Evolutionary conservation across 2,113 vertebrate species (phyloP).

Genomic region (Melanerpes aurifrons): DNA sequence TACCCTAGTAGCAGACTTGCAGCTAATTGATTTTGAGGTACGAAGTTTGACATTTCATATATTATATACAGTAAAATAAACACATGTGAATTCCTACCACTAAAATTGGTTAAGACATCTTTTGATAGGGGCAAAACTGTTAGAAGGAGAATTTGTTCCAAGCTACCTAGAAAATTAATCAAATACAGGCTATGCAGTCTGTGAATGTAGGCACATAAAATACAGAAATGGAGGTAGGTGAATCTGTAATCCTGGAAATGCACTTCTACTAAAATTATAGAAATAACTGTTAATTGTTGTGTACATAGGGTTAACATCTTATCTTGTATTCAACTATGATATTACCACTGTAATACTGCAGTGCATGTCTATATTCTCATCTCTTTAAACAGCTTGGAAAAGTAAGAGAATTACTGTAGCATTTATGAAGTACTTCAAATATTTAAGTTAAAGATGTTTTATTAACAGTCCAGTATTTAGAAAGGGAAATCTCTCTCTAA

Average conservation of each 20-base stretch:
- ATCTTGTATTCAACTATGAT: no score
- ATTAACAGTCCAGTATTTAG: neutral
- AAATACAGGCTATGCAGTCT: neutral
- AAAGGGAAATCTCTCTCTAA: neutral
- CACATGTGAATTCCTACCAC: neutral
- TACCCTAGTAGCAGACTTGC: constrained; percentile 88
- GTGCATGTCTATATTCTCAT: neutral
- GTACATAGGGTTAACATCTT: neutral
- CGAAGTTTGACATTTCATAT: neutral
- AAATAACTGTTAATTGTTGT: neutral
- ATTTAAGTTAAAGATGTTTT: neutral
- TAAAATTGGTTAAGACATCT: neutral
- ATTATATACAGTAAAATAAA: neutral
- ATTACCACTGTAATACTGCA: neutral
- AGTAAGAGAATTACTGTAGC: neutral
- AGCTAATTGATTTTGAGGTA: constrained; percentile 97
- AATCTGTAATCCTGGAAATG: neutral
- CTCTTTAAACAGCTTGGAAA: neutral
- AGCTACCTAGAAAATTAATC: neutral
- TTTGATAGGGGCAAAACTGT: neutral
- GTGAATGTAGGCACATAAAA: neutral
- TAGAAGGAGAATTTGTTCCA: neutral
- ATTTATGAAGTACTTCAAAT: neutral
- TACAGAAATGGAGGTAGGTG: neutral
- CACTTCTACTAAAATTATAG: neutral